These are phyloP conservation scores for Ricordea florida DNA, from an alignment of 92 coral and sea anemone species.

Conservation along the genomic window DNA sequence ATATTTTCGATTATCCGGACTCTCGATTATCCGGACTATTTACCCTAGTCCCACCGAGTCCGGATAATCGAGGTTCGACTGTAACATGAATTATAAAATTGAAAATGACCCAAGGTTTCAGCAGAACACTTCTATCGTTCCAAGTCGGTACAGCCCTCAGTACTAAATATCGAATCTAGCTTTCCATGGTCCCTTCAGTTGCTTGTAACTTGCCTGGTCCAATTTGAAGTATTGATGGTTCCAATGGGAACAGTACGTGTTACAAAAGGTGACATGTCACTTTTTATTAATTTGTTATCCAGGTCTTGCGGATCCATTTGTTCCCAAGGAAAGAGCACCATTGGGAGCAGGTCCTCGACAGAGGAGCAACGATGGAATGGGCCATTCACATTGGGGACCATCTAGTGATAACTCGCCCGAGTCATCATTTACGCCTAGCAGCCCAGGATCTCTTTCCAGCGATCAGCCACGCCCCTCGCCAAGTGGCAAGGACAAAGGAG, in stretches of 20 bases:
- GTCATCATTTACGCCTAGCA: neutral
- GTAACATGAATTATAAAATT: too few species aligned
- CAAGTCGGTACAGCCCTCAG: too few species aligned
- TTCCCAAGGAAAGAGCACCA: neutral
- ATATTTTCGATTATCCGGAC: too few species aligned
- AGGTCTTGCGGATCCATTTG: conserved; percentile 28
- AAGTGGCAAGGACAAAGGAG: neutral
- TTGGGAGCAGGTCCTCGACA: neutral
- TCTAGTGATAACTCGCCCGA: neutral
- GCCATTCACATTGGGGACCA: neutral
- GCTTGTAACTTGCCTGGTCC: too few species aligned
- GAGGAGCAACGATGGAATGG: neutral
- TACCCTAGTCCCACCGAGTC: too few species aligned
- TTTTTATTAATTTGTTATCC: neutral
- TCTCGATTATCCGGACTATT: too few species aligned
- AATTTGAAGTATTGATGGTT: too few species aligned
- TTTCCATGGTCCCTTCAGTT: too few species aligned
- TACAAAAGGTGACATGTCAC: neutral
- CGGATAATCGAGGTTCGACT: too few species aligned
- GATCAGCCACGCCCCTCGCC: neutral
- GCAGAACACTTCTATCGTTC: too few species aligned
- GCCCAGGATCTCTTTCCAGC: neutral
- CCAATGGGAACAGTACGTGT: conserved; percentile 15
- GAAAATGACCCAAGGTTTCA: too few species aligned
- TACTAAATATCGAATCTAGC: too few species aligned